Evolutionary conservation across 2,113 vertebrate species (phyloP), one percentile per base, ranked within the genome.

Genomic region (Hepsetus odoe): DNA sequence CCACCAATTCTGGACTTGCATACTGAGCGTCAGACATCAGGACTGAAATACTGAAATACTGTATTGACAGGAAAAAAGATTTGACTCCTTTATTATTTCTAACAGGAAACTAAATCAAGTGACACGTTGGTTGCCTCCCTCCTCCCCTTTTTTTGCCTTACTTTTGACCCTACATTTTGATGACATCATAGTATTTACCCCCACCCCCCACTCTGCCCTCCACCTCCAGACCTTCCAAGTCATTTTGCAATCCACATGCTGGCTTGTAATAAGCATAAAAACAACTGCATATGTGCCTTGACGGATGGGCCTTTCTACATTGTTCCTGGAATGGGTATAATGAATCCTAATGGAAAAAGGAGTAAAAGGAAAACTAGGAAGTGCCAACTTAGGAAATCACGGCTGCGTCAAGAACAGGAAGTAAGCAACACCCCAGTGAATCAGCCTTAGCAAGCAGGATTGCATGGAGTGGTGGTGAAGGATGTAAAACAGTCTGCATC

Each of bases 301-400:
- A 67, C 76, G 77, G 81, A 82, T 80, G 69, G 59, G 59, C 38
- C 72, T 61, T 73, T 69, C 77, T 65, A 1, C n/a, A 69, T 77
- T 64, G 62, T 83, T 90, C 84, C 86, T 79, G 30, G 80, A 75
- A 77, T 44, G 26, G 24, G 58, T 22, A 14, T 62, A 81, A 79
- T 1, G 59, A 61, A 73, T 42, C 13, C 61, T 74, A 84, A 42
- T 61, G 70, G 64, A 79, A 20, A 61, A 84, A 12, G 64, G 59
- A 11, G 74, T 85, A 82, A 53, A 73, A 53, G 40, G 28, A 44
- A 55, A 82, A 75, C n/a, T 12, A 78, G 83, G 83, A 88, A 86
- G 75, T 76, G 7, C 58, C 83, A 70, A 71, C 69, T 86, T 51
- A 87, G 71, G 79, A 62, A 76, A 62, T 84, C 61, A 87, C 81